Evolutionary conservation across 1,140 invertebrate species (phyloP).

Genomic region (Drosophila ohnishii): DNA sequence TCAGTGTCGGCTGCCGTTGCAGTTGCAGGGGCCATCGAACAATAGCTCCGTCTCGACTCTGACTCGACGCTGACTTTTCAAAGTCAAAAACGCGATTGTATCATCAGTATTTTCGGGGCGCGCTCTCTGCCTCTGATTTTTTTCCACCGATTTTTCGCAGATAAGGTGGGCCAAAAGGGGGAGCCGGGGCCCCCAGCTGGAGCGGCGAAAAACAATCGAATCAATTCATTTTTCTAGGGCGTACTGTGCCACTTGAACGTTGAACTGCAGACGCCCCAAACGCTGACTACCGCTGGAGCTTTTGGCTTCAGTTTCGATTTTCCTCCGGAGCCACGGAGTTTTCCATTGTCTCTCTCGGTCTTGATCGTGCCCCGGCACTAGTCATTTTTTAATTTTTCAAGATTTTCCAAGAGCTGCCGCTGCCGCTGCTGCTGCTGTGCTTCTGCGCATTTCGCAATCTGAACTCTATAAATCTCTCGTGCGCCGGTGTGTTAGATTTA

Average conservation of each 20-base stretch:
- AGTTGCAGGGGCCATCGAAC: slow-evolving; percentile 58
- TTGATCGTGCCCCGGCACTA: slow-evolving; percentile 77
- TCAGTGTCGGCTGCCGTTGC: slow-evolving; percentile 44
- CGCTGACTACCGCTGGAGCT: slow-evolving; percentile 72
- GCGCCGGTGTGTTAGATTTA: slow-evolving; percentile 61
- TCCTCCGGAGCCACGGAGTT: slow-evolving; percentile 7
- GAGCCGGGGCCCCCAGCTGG: slow-evolving; percentile 12
- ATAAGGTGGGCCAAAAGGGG: slow-evolving; percentile 31
- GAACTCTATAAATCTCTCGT: slow-evolving; percentile 62
- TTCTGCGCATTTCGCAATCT: slow-evolving; percentile 70
- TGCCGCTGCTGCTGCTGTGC: slow-evolving; percentile 11
- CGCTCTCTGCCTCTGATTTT: slow-evolving; percentile 53
- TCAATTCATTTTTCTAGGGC: slow-evolving; percentile 82
- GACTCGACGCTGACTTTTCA: slow-evolving; percentile 71
- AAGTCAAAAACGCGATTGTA: slow-evolving; percentile 82
- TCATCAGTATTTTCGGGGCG: slow-evolving; percentile 65
- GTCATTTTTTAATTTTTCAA: slow-evolving; percentile 79
- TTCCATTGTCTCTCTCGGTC: slow-evolving; percentile 70
- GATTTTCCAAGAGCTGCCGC: slow-evolving; percentile 36
- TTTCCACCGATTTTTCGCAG: slow-evolving; percentile 61
- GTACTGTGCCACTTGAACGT: slow-evolving; percentile 83
- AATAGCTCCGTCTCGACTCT: slow-evolving; percentile 49
- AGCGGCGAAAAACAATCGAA: slow-evolving; percentile 74
- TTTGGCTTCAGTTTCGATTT: slow-evolving; percentile 14
- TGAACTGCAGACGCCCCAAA: slow-evolving; percentile 83